These are phyloP conservation scores for Forbesichthys papilliferus DNA, from an alignment of 2,113 vertebrate genomes.

Conservation along the genomic window DNA sequence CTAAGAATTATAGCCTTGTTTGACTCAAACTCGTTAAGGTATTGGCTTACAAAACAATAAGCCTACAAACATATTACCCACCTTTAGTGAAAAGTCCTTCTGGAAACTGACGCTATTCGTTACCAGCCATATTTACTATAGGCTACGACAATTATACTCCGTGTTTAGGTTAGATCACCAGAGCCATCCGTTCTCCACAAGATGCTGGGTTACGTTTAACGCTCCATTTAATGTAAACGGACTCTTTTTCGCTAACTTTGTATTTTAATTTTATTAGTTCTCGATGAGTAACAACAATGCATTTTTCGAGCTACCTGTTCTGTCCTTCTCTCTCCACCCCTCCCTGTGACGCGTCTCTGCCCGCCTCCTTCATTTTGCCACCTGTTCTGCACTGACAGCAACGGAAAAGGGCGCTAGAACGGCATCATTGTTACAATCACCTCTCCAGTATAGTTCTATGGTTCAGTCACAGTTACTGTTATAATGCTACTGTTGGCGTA, in stretches of 20 bases:
- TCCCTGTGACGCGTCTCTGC: background rate
- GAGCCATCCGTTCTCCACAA: background rate
- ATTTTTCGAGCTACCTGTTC: conserved; percentile 33
- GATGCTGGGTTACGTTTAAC: background rate
- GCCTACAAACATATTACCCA: conserved; percentile 7
- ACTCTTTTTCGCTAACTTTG: accelerated
- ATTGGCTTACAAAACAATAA: too few relatives aligned
- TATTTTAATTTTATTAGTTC: background rate
- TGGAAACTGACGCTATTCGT: background rate
- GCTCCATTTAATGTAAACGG: background rate
- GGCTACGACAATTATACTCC: conserved; percentile 15
- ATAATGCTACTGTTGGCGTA: too few relatives aligned
- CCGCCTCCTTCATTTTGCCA: background rate
- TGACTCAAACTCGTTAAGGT: background rate
- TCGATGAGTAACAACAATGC: background rate
- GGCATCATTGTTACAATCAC: too few relatives aligned
- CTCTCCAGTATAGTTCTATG: too few relatives aligned
- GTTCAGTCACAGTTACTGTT: too few relatives aligned
- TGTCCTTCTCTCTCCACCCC: background rate
- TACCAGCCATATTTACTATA: conserved; percentile 8
- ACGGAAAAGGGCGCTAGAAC: too few relatives aligned
- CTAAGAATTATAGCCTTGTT: background rate
- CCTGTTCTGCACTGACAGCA: background rate
- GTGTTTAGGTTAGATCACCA: conserved; percentile 22
- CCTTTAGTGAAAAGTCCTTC: conserved; percentile 28